Percentiles rank a stretch among this genome's conserved stretches.
Conservation (phyloP, 2,797 vertebrate species). For the Rachycentron canadum region DNA sequence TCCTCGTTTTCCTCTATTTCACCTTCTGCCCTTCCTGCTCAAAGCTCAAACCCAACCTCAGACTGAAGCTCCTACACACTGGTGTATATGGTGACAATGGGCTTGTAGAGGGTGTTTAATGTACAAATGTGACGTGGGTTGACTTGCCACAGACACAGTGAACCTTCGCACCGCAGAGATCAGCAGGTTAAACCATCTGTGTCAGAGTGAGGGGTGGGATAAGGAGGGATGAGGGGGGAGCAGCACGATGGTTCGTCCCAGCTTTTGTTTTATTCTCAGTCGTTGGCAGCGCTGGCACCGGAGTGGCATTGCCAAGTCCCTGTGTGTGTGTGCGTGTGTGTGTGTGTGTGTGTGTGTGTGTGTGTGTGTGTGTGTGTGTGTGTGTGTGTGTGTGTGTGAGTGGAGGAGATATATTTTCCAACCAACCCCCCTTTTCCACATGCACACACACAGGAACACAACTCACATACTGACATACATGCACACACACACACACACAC, state of each 20-base stretch:
- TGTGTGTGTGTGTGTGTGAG: constrained; percentile 45
- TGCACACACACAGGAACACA: constrained; percentile 15
- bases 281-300: constrained; percentile 74
- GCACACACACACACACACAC: constrained; percentile 28
- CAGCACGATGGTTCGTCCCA: constrained; percentile 67
- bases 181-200: constrained; percentile 75
- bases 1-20: constrained; percentile 34
- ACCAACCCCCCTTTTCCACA: constrained; percentile 42
- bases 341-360: constrained; percentile 46
- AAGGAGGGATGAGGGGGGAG: constrained; percentile 26
- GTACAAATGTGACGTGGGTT: constrained; percentile 37
- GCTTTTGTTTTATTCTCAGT: constrained; percentile 79
- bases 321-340: constrained; percentile 36
- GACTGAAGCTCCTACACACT: not conserved
- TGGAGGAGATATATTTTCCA: constrained; percentile 59
- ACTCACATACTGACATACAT: constrained; percentile 26
- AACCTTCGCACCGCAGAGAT: constrained; percentile 60
- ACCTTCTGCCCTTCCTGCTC: constrained; percentile 18
- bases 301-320: constrained; percentile 77
- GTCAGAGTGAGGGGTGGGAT: constrained; percentile 56
- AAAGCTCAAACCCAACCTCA: not conserved
- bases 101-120: constrained; percentile 28
- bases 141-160: constrained; percentile 55
- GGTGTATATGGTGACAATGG: not conserved
- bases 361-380: constrained; percentile 39